Percentiles rank a stretch among this genome's conserved stretches.
These are phyloP conservation scores for Chaetodon auriga DNA, from an alignment of 2,113 vertebrate species.

Conservation along the genomic window DNA sequence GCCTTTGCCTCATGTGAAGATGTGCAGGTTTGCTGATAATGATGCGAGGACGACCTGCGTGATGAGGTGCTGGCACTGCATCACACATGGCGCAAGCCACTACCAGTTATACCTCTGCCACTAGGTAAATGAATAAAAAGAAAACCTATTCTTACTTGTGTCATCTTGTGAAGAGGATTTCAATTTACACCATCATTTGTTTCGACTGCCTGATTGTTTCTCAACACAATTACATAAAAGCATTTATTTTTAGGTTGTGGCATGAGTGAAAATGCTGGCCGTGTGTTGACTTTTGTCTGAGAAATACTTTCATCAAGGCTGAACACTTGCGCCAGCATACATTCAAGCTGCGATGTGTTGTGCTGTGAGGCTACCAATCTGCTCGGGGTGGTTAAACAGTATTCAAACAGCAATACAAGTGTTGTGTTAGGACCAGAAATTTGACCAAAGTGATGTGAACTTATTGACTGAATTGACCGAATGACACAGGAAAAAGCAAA, in stretches of 20 bases:
- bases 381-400: too few species aligned
- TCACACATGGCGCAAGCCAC: constrained; percentile 22
- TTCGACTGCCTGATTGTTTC: constrained; percentile 2
- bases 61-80: constrained; percentile 42
- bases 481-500: neutral
- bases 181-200: neutral
- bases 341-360: neutral
- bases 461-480: too few species aligned
- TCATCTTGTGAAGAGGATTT: neutral
- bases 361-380: neutral
- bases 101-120: neutral
- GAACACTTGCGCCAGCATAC: neutral
- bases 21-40: constrained; percentile 63
- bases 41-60: constrained; percentile 51
- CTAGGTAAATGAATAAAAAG: constrained; percentile 22
- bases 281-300: neutral
- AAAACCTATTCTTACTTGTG: neutral
- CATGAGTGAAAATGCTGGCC: neutral
- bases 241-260: neutral
- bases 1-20: constrained; percentile 58
- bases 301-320: neutral
- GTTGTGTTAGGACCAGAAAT: neutral
- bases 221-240: neutral
- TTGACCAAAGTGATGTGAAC: neutral
- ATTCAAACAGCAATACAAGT: neutral